Percentiles rank a stretch among this genome's conserved stretches.
Conservation (phyloP, 1,140 invertebrate genomes). For the Danaus plexippus region DNA sequence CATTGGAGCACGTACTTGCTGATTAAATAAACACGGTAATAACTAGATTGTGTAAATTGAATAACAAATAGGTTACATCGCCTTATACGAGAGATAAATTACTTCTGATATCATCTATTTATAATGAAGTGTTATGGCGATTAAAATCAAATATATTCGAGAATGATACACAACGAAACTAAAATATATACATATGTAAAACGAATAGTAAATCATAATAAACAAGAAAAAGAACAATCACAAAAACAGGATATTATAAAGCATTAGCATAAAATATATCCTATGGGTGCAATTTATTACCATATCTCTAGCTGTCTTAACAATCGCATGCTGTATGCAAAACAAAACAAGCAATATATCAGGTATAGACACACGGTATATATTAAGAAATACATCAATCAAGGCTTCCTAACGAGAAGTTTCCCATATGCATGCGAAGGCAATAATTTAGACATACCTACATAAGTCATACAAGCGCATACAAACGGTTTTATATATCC, state of each 20-base stretch:
- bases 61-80: slow-evolving; percentile 7
- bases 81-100: too few species aligned
- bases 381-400: slow-evolving; percentile 38
- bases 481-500: slow-evolving; percentile 30
- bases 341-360: slow-evolving; percentile 1
- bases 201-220: too few species aligned
- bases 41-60: slow-evolving; percentile 3
- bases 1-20: slow-evolving; percentile 19
- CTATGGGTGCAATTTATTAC: too few species aligned
- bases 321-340: slow-evolving; percentile 3
- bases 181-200: too few species aligned
- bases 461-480: slow-evolving; percentile 41
- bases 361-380: slow-evolving; percentile 16
- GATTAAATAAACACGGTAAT: slow-evolving; percentile 22
- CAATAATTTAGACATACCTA: slow-evolving; percentile 40
- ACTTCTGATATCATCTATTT: too few species aligned
- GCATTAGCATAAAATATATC: too few species aligned
- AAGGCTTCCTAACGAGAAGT: slow-evolving; percentile 37
- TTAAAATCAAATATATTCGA: too few species aligned
- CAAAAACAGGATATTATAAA: slow-evolving; percentile 2
- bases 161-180: too few species aligned
- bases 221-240: slow-evolving; percentile 6
- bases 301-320: too few species aligned
- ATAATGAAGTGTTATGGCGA: too few species aligned
- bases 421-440: slow-evolving; percentile 47